phyloP scores from a whole-genome alignment of 2,113 vertebrate species.

The Alouatta palliata region DNA sequence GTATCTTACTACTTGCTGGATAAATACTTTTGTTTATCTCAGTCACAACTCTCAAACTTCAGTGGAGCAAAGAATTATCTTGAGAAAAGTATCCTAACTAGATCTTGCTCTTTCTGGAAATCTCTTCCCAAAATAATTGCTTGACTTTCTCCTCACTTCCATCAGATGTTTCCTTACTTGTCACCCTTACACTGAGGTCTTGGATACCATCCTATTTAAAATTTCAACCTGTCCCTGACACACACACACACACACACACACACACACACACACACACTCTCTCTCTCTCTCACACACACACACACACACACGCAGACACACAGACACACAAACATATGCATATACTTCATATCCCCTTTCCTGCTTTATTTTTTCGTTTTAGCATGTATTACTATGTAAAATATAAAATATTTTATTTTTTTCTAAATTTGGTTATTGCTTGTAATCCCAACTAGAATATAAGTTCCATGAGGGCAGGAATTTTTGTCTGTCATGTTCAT shows the following conservation, averaged over 20 bases:
- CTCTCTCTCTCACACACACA: no score
- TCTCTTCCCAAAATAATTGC: background rate
- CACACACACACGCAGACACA: background rate
- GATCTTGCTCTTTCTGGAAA: background rate
- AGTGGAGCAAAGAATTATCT: background rate
- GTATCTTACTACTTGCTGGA: background rate
- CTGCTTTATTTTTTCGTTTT: conserved; percentile 28
- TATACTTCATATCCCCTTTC: background rate
- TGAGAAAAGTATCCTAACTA: background rate
- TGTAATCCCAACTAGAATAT: background rate
- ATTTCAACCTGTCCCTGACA: background rate
- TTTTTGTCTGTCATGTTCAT: conserved; percentile 1
- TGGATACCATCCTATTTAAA: background rate
- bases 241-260: background rate
- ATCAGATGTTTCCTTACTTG: background rate
- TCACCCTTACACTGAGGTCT: background rate
- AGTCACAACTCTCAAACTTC: background rate
- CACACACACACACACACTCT: no score
- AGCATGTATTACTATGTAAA: background rate
- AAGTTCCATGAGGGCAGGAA: background rate
- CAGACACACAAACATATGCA: background rate
- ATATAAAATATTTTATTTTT: background rate
- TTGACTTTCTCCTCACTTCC: background rate
- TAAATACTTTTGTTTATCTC: background rate
- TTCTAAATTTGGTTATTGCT: background rate